These are phyloP conservation scores for Mormyrus lacerda DNA, from an alignment of 2,113 vertebrate species.

Conservation along the genomic window DNA sequence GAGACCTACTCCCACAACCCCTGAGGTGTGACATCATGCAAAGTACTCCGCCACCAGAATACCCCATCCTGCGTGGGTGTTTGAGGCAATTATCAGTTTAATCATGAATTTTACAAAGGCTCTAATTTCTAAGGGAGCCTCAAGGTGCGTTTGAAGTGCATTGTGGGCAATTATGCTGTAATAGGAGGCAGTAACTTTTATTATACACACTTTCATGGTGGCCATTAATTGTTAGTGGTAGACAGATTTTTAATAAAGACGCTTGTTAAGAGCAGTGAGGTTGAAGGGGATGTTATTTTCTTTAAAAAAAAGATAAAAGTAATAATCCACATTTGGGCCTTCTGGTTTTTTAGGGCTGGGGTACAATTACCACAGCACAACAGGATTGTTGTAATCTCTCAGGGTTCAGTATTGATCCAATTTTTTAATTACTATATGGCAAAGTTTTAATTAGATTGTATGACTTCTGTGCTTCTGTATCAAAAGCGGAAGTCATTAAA, in stretches of 20 bases:
- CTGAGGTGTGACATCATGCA: neutral
- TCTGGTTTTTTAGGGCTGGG: neutral
- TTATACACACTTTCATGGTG: conserved; percentile 1
- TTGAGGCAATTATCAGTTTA: neutral
- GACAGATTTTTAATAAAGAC: conserved; percentile 9
- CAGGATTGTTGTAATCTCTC: neutral
- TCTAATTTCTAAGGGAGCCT: conserved; percentile 4
- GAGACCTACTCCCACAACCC: neutral
- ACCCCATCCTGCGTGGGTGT: neutral
- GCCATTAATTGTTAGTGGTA: conserved; percentile 8
- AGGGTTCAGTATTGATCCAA: neutral
- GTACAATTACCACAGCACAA: no score
- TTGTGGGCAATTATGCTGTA: conserved; percentile 5
- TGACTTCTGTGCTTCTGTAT: neutral
- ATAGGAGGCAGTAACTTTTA: conserved; percentile 10
- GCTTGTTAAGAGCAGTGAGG: neutral
- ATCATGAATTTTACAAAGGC: conserved; percentile 1
- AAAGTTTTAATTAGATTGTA: neutral
- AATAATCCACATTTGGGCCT: neutral
- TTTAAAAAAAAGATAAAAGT: neutral
- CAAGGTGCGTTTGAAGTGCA: neutral
- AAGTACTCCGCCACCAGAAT: no score
- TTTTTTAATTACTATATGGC: neutral
- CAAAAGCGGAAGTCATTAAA: neutral
- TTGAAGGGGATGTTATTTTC: neutral